A percentile compares a stretch with the other conserved stretches of the same genome.
Conservation (phyloP, 2,888 invertebrate species). For the Drosophila eohydei region DNA sequence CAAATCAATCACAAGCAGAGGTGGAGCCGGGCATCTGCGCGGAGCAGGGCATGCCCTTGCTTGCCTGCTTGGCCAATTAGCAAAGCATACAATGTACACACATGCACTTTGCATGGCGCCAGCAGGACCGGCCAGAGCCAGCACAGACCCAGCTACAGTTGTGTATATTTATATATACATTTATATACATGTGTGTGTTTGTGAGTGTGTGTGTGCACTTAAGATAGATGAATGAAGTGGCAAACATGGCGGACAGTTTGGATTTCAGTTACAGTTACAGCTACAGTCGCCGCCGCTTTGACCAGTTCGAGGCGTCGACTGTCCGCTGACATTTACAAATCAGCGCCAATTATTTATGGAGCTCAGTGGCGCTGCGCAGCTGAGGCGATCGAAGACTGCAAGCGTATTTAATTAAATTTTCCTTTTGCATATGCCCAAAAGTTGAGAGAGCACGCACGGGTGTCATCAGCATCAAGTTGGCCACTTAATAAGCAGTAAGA, state of each 20-base stretch:
- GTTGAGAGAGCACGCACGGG: conserved; percentile 36
- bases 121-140: conserved; percentile 32
- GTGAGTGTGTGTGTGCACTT: conserved; percentile 56
- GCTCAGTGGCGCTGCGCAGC: not conserved
- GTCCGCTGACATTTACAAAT: conserved; percentile 72
- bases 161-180: not conserved
- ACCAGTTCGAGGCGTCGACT: conserved; percentile 59
- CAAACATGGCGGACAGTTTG: conserved; percentile 69
- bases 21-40: not conserved
- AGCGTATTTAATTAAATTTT: conserved; percentile 45
- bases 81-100: conserved; percentile 65
- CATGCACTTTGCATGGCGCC: conserved; percentile 74
- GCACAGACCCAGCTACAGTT: conserved; percentile 7
- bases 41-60: conserved; percentile 11
- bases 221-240: conserved; percentile 80
- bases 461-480: conserved; percentile 42
- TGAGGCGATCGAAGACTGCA: conserved; percentile 10
- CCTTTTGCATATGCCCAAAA: conserved; percentile 40
- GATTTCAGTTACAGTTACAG: conserved; percentile 49
- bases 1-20: conserved; percentile 69
- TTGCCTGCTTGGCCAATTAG: conserved; percentile 63
- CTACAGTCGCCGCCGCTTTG: conserved; percentile 17
- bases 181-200: conserved; percentile 14
- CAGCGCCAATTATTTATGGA: conserved; percentile 69
- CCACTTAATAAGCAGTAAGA: conserved; percentile 57